A percentile compares a stretch with the other conserved stretches of the same genome.
Conservation (phyloP, 2,797 vertebrate species). For the Sternotherus odoratus region DNA sequence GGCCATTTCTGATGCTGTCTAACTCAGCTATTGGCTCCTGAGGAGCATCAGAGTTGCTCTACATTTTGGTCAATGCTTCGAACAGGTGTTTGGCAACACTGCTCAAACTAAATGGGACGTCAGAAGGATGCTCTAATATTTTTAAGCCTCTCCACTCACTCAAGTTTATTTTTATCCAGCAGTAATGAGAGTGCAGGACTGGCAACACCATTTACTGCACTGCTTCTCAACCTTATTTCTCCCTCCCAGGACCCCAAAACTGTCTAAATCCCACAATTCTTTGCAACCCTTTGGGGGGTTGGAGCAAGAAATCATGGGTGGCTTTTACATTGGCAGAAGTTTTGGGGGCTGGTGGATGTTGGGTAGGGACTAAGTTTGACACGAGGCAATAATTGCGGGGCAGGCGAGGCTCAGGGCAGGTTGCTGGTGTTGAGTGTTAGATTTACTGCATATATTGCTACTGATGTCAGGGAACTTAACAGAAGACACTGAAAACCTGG, state of each 20-base stretch:
- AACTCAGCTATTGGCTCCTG: accelerated
- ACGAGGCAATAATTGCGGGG: not conserved
- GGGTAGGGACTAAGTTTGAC: not conserved
- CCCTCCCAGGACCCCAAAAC: not conserved
- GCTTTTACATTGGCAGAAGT: not conserved
- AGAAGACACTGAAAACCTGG: not conserved
- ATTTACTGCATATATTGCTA: not conserved
- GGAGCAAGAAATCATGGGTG: not conserved
- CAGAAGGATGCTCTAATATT: not conserved
- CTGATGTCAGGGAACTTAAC: not conserved
- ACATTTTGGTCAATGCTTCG: not conserved
- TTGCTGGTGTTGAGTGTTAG: not conserved
- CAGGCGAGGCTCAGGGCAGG: not conserved
- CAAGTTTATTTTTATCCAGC: not conserved
- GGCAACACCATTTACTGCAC: not conserved
- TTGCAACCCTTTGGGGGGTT: not conserved
- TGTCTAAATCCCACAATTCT: not conserved
- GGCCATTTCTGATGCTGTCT: accelerated
- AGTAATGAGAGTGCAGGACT: not conserved
- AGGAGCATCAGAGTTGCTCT: not conserved
- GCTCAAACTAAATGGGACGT: not conserved
- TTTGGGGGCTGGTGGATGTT: not conserved
- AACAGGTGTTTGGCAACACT: not conserved
- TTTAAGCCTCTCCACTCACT: not conserved
- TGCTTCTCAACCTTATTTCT: not conserved